Evolutionary conservation across 2,797 vertebrate species (phyloP).

Genomic region (Serranus cabrilla): DNA sequence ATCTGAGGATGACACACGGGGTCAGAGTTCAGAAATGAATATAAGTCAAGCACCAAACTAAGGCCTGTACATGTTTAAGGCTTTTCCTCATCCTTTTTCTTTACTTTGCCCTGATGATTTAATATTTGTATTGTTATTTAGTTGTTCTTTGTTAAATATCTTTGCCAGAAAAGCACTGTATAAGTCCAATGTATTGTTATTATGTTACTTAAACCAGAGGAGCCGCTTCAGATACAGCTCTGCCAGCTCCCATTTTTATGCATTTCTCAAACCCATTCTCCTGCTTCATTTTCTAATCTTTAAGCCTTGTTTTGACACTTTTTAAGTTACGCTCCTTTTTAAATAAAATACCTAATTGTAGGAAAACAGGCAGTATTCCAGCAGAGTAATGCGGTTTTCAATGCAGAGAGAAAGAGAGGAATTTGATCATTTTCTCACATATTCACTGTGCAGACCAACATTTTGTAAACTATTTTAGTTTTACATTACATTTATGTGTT

Average conservation of each 20-base stretch:
- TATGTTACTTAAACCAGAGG: not conserved
- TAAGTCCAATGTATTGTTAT: too few relatives aligned
- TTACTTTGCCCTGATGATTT: too few relatives aligned
- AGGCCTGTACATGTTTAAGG: not conserved
- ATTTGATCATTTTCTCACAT: not conserved
- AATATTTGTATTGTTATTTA: too few relatives aligned
- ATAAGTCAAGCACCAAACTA: not conserved
- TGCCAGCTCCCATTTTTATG: not conserved
- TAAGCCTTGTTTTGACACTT: not conserved
- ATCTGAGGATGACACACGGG: conserved; percentile 80
- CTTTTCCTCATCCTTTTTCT: not conserved
- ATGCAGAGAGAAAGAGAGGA: not conserved
- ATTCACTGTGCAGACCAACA: not conserved
- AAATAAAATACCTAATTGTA: not conserved
- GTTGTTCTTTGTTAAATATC: too few relatives aligned
- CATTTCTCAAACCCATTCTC: not conserved
- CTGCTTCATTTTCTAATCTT: not conserved
- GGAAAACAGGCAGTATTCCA: conserved; percentile 7
- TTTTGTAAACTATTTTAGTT: not conserved
- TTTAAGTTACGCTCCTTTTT: not conserved
- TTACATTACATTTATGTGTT: not conserved
- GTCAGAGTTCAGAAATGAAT: conserved; percentile 14
- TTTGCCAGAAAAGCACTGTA: too few relatives aligned
- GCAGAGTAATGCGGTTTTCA: not conserved
- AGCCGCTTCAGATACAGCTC: not conserved